Evolutionary conservation across 2,888 invertebrate species (phyloP), one percentile per base, ranked within the genome.

Genomic region (Meiosimyza decipiens): DNA sequence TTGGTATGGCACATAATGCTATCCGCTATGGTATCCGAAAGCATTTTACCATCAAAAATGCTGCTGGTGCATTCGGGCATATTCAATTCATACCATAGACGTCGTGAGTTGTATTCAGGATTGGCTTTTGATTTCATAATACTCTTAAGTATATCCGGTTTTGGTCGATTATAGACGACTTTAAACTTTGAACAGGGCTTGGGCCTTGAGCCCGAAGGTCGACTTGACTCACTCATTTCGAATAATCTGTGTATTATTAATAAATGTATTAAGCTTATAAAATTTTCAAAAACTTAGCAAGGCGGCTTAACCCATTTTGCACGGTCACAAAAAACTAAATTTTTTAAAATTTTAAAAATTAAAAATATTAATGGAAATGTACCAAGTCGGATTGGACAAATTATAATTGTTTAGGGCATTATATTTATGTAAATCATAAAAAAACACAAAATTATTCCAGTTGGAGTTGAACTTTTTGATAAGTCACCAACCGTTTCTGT

Each of bases 11-110:
- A 79, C 9, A 89, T 82, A 70, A 92, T 85, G 84, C 92, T 89
- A 64, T 91, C 90, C 0, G 93, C 92, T 68, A 93, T 82, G 3
- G 91, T 89, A 85, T 82, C 81, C 18, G 78, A 79, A n/a, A 92
- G 91, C 79, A 80, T 82, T 77, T 82, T 81, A 0, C 86, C 86
- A 77, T 85, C 82, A 51, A 86, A 82, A 28, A 86, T 78, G 47
- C 80, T 80, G 69, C 83, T 83, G 6, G 84, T 80, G 73, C 84
- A 84, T 62, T 85, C 85, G 6, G 87, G 87, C 83, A 85, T 82
- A 77, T 86, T 87, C 7, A 87, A 68, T 73, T 87, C 86, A 71
- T 85, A 83, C 87, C 87, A 87, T 11, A 86, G 77, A 18, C 84
- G 81, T 13, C 85, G 81, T 0, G 85, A 81, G 52, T 82, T 84